These are phyloP conservation scores for Corella eumyota DNA, from an alignment of 23 tunicate genomes.

Conservation along the genomic window DNA sequence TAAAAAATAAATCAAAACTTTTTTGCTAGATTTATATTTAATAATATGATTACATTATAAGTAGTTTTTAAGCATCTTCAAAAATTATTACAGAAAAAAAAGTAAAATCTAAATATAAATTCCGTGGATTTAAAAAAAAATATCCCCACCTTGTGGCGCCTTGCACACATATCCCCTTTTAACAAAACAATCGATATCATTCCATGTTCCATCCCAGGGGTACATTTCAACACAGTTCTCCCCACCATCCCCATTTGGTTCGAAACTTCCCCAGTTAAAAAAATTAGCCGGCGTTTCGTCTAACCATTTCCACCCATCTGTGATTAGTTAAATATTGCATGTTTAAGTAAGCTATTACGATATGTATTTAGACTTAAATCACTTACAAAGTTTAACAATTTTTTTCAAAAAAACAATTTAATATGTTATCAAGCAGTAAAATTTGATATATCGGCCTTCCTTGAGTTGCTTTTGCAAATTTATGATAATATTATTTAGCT, in stretches of 20 bases:
- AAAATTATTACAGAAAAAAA: background rate
- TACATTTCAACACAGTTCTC: constrained; percentile 94
- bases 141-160: constrained; percentile 29
- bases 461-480: no score
- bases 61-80: no score
- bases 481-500: no score
- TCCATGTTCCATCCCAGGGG: constrained; percentile 91
- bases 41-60: no score
- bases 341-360: no score
- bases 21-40: background rate
- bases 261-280: constrained; percentile 60
- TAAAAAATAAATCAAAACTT: background rate
- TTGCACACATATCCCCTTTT: constrained; percentile 74
- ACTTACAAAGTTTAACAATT: no score
- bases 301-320: constrained; percentile 80
- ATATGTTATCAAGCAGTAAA: no score
- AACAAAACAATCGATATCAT: constrained; percentile 67
- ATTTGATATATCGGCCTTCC: no score
- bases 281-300: constrained; percentile 55
- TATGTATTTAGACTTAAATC: no score
- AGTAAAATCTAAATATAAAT: background rate
- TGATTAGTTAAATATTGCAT: background rate
- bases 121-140: background rate
- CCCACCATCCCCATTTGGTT: constrained; percentile 64
- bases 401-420: no score